Percentiles rank a stretch among this genome's conserved stretches.
These are phyloP conservation scores for Cantharis lateralis DNA, from an alignment of 2,888 invertebrate species.

Conservation along the genomic window DNA sequence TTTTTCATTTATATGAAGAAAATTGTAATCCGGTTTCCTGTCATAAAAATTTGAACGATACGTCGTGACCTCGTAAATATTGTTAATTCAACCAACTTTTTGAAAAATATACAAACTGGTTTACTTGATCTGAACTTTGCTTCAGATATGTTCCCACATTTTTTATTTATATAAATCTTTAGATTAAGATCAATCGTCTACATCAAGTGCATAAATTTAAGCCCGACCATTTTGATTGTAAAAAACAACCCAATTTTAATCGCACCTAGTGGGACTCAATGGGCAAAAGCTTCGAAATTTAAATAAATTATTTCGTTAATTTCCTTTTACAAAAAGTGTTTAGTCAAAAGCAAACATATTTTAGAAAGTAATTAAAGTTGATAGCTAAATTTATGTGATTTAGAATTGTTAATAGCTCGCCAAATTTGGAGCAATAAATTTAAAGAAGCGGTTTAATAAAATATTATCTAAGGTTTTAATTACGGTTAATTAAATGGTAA, in stretches of 20 bases:
- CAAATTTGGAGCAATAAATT: neutral
- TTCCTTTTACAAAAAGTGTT: neutral
- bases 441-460: neutral
- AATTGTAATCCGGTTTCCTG: neutral
- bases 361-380: neutral
- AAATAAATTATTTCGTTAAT: neutral
- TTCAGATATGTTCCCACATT: conserved; percentile 27
- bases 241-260: neutral
- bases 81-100: conserved; percentile 11
- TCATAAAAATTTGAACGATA: neutral
- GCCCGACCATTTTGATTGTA: conserved; percentile 2
- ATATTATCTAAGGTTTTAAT: neutral
- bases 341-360: neutral
- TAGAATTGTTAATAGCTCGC: neutral
- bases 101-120: conserved; percentile 25
- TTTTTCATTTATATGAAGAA: neutral
- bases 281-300: neutral
- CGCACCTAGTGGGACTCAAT: neutral
- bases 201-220: conserved; percentile 24
- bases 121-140: conserved; percentile 24
- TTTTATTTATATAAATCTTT: conserved; percentile 17
- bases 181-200: conserved; percentile 20
- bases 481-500: neutral
- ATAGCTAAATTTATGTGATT: neutral
- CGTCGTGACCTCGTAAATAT: conserved; percentile 24